These are phyloP conservation scores for Allygus modestus DNA, from an alignment of 2,888 invertebrate species.

Conservation along the genomic window DNA sequence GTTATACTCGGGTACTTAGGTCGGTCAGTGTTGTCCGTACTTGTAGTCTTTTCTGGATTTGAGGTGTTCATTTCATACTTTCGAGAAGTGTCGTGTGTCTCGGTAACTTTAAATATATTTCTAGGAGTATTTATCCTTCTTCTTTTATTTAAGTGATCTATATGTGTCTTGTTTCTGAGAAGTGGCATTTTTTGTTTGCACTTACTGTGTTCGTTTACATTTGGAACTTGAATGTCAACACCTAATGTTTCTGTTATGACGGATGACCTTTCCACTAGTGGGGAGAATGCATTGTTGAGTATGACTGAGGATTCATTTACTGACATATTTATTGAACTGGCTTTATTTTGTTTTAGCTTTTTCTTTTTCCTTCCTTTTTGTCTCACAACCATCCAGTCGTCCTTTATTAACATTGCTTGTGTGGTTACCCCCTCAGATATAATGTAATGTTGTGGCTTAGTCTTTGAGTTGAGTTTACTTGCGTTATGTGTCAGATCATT, in stretches of 20 bases:
- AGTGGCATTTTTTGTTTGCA: no score
- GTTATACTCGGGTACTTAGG: no score
- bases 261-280: not conserved
- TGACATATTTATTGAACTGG: no score
- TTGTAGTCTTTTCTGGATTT: not conserved
- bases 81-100: not conserved
- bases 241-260: not conserved
- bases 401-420: not conserved
- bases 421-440: not conserved
- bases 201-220: not conserved
- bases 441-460: not conserved
- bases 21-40: not conserved
- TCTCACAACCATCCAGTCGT: not conserved
- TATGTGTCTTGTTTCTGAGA: not conserved
- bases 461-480: not conserved
- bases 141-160: not conserved
- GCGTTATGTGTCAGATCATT: not conserved
- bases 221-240: slow-evolving; percentile 1
- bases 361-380: no score
- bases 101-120: not conserved
- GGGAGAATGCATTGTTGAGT: not conserved
- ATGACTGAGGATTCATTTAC: not conserved
- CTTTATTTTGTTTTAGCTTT: no score
- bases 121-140: not conserved
- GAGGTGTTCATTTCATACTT: not conserved